Evolutionary conservation across 2,888 invertebrate genomes (phyloP).

Genomic region (Arge pagana): DNA sequence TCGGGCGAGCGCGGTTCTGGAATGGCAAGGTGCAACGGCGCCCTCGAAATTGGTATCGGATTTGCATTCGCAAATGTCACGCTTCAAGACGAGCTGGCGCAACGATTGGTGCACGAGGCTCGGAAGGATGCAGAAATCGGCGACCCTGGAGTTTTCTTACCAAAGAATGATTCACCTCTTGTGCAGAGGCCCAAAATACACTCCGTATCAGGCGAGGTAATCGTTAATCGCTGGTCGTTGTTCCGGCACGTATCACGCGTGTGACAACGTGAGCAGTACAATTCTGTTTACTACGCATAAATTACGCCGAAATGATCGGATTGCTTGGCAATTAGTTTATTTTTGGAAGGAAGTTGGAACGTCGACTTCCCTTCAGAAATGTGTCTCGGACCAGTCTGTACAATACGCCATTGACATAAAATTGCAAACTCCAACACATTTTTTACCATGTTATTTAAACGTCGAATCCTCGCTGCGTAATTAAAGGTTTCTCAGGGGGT

Average conservation of each 20-base stretch:
- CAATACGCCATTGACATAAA: no score
- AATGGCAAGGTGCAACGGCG: slow-evolving; percentile 33
- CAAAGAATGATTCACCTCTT: slow-evolving; percentile 64
- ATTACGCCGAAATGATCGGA: no score
- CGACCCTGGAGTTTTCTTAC: slow-evolving; percentile 36
- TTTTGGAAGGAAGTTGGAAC: no score
- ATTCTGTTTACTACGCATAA: no score
- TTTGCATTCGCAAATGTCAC: slow-evolving; percentile 26
- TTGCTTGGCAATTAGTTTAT: not conserved
- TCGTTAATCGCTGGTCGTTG: slow-evolving; percentile 28
- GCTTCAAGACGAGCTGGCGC: slow-evolving; percentile 29
- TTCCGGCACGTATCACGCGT: slow-evolving; percentile 1
- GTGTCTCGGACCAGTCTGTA: no score
- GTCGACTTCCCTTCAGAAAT: no score
- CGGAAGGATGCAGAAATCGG: not conserved
- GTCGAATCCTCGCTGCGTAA: no score
- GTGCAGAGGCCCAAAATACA: slow-evolving; percentile 68
- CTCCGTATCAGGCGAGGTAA: slow-evolving; percentile 63
- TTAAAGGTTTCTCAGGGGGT: no score
- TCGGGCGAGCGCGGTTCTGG: slow-evolving; percentile 31
- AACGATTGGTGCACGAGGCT: slow-evolving; percentile 31
- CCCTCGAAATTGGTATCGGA: slow-evolving; percentile 25
- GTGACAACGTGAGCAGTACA: no score
- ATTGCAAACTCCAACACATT: no score
- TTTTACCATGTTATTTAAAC: no score